These are phyloP conservation scores for Eremobia ochroleuca DNA, from an alignment of 2,888 invertebrate genomes.

Conservation along the genomic window DNA sequence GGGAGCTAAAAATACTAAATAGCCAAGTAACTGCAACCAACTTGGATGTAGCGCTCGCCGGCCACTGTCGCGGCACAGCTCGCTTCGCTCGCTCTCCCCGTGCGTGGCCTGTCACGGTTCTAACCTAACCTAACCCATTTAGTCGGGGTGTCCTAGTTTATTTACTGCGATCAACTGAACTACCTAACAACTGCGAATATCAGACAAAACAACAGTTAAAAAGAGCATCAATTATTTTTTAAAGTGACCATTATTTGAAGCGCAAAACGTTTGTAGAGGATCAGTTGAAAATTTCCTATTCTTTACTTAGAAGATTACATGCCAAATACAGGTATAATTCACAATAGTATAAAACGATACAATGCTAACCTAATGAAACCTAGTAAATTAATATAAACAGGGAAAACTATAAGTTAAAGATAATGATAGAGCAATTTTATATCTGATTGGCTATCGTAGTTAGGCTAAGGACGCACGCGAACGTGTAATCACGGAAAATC, in stretches of 20 bases:
- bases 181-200: too few species aligned
- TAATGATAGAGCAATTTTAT: slow-evolving; percentile 19
- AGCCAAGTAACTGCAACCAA: background rate
- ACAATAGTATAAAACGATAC: background rate
- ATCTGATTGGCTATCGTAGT: slow-evolving; percentile 12
- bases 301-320: background rate
- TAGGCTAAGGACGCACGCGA: slow-evolving; percentile 43
- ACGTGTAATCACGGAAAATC: slow-evolving; percentile 27
- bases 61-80: background rate
- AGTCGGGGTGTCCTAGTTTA: background rate
- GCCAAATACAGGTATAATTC: background rate
- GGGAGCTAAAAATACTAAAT: background rate
- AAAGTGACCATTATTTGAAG: background rate
- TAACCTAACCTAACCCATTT: background rate
- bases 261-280: background rate
- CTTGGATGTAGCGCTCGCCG: background rate
- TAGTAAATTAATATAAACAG: slow-evolving; percentile 1
- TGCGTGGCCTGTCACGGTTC: background rate
- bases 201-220: background rate
- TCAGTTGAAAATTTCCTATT: background rate
- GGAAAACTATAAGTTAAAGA: slow-evolving; percentile 8
- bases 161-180: too few species aligned
- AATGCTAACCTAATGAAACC: background rate
- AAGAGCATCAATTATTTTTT: background rate
- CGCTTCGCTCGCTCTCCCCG: background rate